A percentile compares a stretch with the other conserved stretches of the same genome.
Conservation (phyloP, 2,113 vertebrate genomes). For the Erythrolamprus reginae region DNA sequence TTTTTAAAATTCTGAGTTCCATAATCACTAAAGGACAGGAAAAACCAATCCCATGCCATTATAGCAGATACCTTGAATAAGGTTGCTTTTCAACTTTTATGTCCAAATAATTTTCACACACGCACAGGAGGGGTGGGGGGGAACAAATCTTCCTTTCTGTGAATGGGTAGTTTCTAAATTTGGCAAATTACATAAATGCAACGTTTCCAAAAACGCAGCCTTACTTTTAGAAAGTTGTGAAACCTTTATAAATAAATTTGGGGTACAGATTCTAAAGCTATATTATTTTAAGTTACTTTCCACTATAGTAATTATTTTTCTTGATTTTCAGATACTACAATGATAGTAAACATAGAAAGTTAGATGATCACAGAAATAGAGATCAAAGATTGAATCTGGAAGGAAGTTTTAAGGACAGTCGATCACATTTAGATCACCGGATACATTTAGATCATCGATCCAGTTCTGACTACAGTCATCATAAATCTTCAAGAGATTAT, state of each 20-base stretch:
- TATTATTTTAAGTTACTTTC: slow-evolving; percentile 23
- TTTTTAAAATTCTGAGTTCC: background rate
- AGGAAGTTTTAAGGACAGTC: slow-evolving; percentile 78
- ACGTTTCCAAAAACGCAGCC: background rate
- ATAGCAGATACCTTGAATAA: background rate
- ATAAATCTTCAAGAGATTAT: slow-evolving; percentile 85
- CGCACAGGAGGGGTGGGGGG: background rate
- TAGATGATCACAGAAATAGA: slow-evolving; percentile 88
- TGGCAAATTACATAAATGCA: background rate
- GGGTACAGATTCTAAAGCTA: background rate
- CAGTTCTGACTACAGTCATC: slow-evolving; percentile 76
- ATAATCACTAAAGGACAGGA: background rate
- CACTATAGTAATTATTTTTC: slow-evolving; percentile 29
- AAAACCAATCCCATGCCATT: background rate
- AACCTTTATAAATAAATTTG: background rate
- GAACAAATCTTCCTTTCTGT: background rate
- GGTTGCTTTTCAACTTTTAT: background rate
- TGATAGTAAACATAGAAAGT: slow-evolving; percentile 89
- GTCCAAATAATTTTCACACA: background rate
- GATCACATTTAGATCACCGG: slow-evolving; percentile 74
- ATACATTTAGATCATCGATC: slow-evolving; percentile 77
- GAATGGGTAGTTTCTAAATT: background rate
- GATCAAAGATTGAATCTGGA: slow-evolving; percentile 82
- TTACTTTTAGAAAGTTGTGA: background rate
- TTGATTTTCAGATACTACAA: slow-evolving; percentile 79